Percentiles rank a stretch among this genome's conserved stretches.
Conservation (phyloP, 2,888 invertebrate genomes). For the Serrognathus titanus region DNA sequence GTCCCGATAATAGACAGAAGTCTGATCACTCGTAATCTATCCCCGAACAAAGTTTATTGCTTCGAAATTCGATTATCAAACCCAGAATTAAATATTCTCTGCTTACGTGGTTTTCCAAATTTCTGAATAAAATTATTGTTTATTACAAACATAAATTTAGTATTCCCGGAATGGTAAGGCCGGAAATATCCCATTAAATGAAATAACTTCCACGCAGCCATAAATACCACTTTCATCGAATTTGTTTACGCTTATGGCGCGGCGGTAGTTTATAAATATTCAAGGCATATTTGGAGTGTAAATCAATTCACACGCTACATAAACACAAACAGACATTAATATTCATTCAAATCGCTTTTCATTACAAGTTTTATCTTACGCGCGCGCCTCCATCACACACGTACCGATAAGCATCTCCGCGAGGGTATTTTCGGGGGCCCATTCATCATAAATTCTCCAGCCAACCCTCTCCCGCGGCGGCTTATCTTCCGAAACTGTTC, state of each 20-base stretch:
- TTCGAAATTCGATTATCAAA: neutral
- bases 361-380: slow-evolving; percentile 4
- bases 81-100: too few species aligned
- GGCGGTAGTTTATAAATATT: neutral
- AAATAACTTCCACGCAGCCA: too few species aligned
- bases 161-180: too few species aligned
- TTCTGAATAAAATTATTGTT: too few species aligned
- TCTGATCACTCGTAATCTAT: slow-evolving; percentile 19
- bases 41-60: slow-evolving; percentile 5
- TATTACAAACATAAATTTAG: too few species aligned
- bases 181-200: too few species aligned
- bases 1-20: slow-evolving; percentile 25
- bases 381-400: slow-evolving; percentile 8
- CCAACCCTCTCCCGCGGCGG: slow-evolving; percentile 22
- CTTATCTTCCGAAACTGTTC: slow-evolving; percentile 35
- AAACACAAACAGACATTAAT: slow-evolving; percentile 6
- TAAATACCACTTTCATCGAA: neutral
- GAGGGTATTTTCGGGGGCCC: slow-evolving; percentile 23
- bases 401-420: slow-evolving; percentile 15
- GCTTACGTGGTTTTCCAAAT: too few species aligned
- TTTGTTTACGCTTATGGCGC: neutral
- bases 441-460: slow-evolving; percentile 30
- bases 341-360: slow-evolving; percentile 8
- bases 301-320: neutral
- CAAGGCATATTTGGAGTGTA: neutral